phyloP scores from a whole-genome alignment of 2,888 invertebrate genomes.

The Stegana nigrithorax region DNA sequence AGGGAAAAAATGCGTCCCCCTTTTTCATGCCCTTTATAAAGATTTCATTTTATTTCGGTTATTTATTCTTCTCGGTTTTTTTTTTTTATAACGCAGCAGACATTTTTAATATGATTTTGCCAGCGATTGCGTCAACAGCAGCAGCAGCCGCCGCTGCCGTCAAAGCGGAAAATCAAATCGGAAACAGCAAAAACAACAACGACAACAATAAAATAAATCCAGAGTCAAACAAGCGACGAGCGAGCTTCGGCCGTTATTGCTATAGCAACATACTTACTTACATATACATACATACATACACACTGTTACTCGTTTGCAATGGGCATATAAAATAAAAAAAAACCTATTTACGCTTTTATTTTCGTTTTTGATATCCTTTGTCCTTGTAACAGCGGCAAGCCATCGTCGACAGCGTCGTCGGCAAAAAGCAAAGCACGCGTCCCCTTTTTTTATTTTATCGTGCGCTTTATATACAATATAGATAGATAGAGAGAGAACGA shows the following conservation, averaged over 20 bases:
- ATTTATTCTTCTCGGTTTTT: background rate
- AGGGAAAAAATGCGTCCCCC: slow-evolving; percentile 57
- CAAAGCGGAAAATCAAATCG: slow-evolving; percentile 7
- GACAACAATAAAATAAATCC: background rate
- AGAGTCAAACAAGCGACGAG: background rate
- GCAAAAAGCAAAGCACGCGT: slow-evolving; percentile 58
- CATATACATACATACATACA: background rate
- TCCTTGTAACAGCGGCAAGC: slow-evolving; percentile 35
- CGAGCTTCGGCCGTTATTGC: background rate
- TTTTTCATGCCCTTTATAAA: slow-evolving; percentile 25
- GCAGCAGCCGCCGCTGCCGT: background rate
- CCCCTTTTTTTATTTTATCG: slow-evolving; percentile 42
- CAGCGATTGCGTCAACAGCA: background rate
- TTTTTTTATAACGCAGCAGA: background rate
- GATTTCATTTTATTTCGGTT: background rate
- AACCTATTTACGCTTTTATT: slow-evolving; percentile 49
- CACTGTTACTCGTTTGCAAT: background rate
- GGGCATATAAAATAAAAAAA: slow-evolving; percentile 36
- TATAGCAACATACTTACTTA: background rate
- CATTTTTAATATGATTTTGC: background rate
- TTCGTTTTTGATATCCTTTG: slow-evolving; percentile 41
- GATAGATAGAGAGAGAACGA: background rate
- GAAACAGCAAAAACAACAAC: background rate
- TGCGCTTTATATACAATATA: background rate
- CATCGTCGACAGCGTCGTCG: slow-evolving; percentile 32